phyloP scores from a whole-genome alignment of 2,888 invertebrate genomes.

The Linnaemya tessellans region DNA sequence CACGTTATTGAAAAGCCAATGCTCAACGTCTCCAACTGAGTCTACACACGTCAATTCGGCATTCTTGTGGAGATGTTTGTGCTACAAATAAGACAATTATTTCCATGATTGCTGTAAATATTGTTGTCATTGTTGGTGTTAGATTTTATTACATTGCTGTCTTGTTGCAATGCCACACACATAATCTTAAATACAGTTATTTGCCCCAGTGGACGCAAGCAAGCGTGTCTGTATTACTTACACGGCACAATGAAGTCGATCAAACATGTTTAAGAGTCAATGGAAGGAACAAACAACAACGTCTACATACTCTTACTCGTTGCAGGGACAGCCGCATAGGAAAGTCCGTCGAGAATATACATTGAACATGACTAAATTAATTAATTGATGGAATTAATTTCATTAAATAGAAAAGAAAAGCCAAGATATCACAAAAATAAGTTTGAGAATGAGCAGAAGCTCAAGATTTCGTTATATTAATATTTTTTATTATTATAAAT shows the following conservation, averaged over 20 bases:
- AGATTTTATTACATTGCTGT: slow-evolving; percentile 4
- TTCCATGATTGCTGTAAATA: not conserved
- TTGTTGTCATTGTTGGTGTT: not conserved
- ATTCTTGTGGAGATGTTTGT: not conserved
- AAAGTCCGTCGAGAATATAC: not conserved
- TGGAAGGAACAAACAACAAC: not conserved
- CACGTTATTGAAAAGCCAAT: slow-evolving; percentile 1
- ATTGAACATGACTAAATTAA: not conserved
- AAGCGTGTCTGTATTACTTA: slow-evolving; percentile 41
- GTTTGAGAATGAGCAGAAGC: not conserved
- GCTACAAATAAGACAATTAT: not conserved
- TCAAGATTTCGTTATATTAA: not conserved
- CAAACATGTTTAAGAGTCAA: not conserved
- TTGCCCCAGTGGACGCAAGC: slow-evolving; percentile 41
- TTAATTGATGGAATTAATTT: not conserved
- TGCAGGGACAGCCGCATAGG: not conserved
- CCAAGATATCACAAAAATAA: not conserved
- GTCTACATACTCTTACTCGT: not conserved
- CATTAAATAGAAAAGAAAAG: not conserved
- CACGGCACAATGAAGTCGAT: not conserved
- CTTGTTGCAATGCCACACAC: slow-evolving; percentile 63
- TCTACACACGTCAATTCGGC: not conserved
- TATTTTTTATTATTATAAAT: not conserved
- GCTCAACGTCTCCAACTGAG: not conserved
- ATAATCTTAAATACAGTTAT: slow-evolving; percentile 66